Evolutionary conservation across 2,797 vertebrate species (phyloP), one percentile per base, ranked within the genome.

Genomic region (Steatocranus sp.): DNA sequence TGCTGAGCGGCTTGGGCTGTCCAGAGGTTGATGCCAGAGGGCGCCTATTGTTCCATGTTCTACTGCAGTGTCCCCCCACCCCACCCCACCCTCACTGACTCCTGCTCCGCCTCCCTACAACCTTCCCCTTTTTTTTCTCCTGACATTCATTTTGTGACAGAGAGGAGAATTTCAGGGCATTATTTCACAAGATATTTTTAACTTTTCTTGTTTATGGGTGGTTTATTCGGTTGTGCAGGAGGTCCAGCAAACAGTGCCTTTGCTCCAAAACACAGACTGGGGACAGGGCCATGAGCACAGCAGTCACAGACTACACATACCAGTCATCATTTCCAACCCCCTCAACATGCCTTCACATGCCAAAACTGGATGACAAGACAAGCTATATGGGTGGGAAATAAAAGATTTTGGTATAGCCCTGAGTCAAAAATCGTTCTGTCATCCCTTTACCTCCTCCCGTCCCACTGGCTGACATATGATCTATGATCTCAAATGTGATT

Each of bases 1-100:
- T 94, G 93, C 91, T 95, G 93, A 94, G 91, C 92, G 83, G 93
- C 91, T 88, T 86, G 88, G 92, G 91, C 93, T 92, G 93, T 94
- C 95, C 93, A 90, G 91, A 93, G 92, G 92, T 94, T 94, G 95
- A 94, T 93, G 93, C 93, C 90, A 94, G 92, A 96, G 95, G 93
- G 92, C 91, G 80, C 85, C 90, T 81, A 95, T 95, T 95, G 94
- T 95, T 94, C 92, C 91, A 74, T 30, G 88, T 88, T 89, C 85
- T 61, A 41, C 93, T 90, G 93, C 91, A 90, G 90, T 88, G 74
- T 89, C 84, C 81, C 86, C 43, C 79, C 78, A 85, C 76, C 7
- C 3, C 53, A 56, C 86, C 48, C 6, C 79, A 75, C 83, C 86
- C 76, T 10, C 20, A 41, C 14, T 6, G 5, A 70, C 38, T 70